Conservation (phyloP, 2,797 vertebrate species). For the Lutjanus campechanus region DNA sequence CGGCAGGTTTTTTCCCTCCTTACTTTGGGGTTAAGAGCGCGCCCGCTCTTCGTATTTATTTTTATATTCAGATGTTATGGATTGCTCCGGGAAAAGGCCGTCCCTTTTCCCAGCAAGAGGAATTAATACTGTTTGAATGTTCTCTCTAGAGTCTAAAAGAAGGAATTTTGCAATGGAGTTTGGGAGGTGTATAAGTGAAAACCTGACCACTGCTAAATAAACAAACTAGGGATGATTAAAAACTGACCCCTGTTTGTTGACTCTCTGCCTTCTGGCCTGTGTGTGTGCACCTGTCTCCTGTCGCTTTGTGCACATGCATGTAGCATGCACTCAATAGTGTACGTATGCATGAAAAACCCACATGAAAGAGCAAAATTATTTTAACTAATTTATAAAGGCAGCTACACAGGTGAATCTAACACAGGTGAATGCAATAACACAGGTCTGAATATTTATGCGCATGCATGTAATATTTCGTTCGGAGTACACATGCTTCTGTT, state of each 20-base stretch:
- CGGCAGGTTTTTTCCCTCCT: slow-evolving; percentile 70
- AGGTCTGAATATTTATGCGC: slow-evolving; percentile 16
- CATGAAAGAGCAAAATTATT: slow-evolving; percentile 9
- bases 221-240: slow-evolving; percentile 68
- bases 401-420: background rate
- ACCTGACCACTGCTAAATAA: slow-evolving; percentile 72
- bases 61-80: slow-evolving; percentile 86
- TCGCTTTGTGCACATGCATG: slow-evolving; percentile 21
- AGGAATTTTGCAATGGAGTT: slow-evolving; percentile 67
- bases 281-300: slow-evolving; percentile 66
- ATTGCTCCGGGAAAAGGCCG: slow-evolving; percentile 83
- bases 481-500: background rate
- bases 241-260: slow-evolving; percentile 70
- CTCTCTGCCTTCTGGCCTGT: slow-evolving; percentile 47
- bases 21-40: slow-evolving; percentile 67
- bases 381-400: background rate
- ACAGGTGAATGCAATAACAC: background rate
- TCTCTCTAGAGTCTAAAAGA: slow-evolving; percentile 70
- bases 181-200: slow-evolving; percentile 70
- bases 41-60: slow-evolving; percentile 80
- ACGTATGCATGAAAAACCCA: background rate
- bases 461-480: background rate
- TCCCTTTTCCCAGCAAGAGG: slow-evolving; percentile 81
- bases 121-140: slow-evolving; percentile 82
- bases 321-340: background rate